Conservation (phyloP, 1,140 invertebrate genomes). For the Penaeus vannamei region DNA sequence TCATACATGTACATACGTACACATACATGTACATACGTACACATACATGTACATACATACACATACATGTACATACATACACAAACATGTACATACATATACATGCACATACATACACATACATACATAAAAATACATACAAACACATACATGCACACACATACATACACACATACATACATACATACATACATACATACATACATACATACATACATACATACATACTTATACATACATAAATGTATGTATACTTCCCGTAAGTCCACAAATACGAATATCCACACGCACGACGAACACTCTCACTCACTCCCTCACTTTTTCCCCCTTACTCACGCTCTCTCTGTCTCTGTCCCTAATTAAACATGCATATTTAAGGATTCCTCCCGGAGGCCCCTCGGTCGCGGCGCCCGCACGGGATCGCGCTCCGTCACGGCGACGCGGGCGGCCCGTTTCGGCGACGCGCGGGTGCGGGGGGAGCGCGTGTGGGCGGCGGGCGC, state of each 20-base stretch:
- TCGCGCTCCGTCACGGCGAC: too few species aligned
- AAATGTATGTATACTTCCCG: not conserved
- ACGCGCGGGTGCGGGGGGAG: too few species aligned
- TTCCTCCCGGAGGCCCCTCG: too few species aligned
- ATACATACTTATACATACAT: not conserved
- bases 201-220: not conserved
- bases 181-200: not conserved
- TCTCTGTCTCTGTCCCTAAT: too few species aligned
- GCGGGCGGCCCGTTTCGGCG: too few species aligned
- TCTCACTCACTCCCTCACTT: not conserved
- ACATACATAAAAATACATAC: not conserved
- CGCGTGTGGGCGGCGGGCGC: too few species aligned
- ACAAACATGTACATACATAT: not conserved
- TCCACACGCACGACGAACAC: not conserved
- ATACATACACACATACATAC: not conserved
- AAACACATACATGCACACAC: not conserved
- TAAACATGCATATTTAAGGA: too few species aligned
- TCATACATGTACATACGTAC: not conserved
- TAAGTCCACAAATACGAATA: not conserved
- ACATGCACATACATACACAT: not conserved
- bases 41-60: not conserved
- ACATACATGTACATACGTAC: not conserved
- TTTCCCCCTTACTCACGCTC: too few species aligned
- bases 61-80: not conserved
- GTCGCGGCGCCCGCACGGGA: too few species aligned